A percentile compares a stretch with the other conserved stretches of the same genome.
Evolutionary conservation across 1,140 invertebrate genomes (phyloP).

Genomic region (Bombus consobrinus): DNA sequence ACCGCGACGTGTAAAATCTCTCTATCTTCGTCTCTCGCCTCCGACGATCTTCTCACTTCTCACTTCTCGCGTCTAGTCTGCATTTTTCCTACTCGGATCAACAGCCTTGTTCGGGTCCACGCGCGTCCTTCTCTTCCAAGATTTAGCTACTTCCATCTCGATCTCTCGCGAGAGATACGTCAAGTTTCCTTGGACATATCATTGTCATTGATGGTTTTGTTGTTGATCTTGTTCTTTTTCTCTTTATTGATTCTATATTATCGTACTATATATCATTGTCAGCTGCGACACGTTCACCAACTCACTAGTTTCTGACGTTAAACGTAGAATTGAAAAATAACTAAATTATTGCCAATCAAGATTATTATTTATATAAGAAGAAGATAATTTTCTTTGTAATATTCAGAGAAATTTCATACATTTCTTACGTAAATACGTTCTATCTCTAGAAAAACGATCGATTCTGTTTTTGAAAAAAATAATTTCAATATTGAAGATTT

Average conservation of each 20-base stretch:
- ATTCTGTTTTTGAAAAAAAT: background rate
- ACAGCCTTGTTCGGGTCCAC: background rate
- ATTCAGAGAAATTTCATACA: background rate
- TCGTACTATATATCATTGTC: background rate
- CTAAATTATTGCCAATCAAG: too few relatives aligned
- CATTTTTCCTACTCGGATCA: constrained; percentile 50
- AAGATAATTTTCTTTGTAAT: background rate
- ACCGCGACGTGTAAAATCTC: constrained; percentile 62
- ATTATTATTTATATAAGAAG: background rate
- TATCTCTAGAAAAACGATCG: background rate
- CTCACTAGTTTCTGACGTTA: background rate
- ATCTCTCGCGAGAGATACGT: background rate
- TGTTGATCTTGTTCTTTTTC: background rate
- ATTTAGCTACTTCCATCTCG: constrained; percentile 7
- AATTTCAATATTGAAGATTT: too few relatives aligned
- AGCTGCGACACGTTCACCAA: background rate
- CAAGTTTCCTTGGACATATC: background rate
- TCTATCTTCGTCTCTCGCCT: constrained; percentile 50
- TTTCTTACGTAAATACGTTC: too few relatives aligned
- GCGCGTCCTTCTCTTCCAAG: constrained; percentile 4
- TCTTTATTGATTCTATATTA: background rate
- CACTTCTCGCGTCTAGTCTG: constrained; percentile 24
- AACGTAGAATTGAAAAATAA: background rate
- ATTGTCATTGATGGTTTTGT: background rate
- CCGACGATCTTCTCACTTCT: constrained; percentile 1